A percentile compares a stretch with the other conserved stretches of the same genome.
Evolutionary conservation across 2,797 vertebrate genomes (phyloP).

Genomic region (Heliangelus exortis): DNA sequence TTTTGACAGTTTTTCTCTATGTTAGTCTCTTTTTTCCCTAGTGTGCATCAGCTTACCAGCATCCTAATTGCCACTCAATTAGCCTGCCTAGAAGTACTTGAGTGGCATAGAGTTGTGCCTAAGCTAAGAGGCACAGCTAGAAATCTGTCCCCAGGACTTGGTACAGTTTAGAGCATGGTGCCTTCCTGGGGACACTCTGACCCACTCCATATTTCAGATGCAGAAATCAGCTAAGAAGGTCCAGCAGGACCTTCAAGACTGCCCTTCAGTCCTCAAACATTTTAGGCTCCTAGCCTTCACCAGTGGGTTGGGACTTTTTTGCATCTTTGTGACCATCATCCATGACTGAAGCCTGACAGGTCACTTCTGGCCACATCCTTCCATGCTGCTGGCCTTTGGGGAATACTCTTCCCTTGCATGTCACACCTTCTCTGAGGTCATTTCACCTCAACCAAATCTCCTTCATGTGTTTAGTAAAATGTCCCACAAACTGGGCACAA

Average conservation of each 20-base stretch:
- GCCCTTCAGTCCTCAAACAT: background rate
- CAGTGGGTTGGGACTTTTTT: background rate
- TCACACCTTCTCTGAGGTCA: background rate
- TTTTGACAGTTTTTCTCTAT: background rate
- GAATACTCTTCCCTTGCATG: background rate
- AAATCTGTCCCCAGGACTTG: background rate
- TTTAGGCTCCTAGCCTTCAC: background rate
- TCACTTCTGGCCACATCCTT: background rate
- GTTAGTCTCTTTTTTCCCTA: background rate
- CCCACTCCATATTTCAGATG: background rate
- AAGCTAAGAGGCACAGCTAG: background rate
- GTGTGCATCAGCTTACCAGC: background rate
- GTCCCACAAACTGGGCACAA: fast-evolving
- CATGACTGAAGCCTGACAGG: background rate
- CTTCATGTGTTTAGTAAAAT: background rate
- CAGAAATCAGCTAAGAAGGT: background rate
- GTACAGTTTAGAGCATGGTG: background rate
- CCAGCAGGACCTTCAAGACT: background rate
- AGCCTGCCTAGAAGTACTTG: background rate
- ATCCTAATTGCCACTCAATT: background rate
- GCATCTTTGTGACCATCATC: background rate
- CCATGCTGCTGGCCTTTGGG: background rate
- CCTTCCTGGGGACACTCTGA: background rate
- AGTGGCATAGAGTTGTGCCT: no score
- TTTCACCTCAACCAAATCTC: background rate